These are phyloP conservation scores for Diplolepis rosae DNA, from an alignment of 2,888 invertebrate genomes.

Conservation along the genomic window DNA sequence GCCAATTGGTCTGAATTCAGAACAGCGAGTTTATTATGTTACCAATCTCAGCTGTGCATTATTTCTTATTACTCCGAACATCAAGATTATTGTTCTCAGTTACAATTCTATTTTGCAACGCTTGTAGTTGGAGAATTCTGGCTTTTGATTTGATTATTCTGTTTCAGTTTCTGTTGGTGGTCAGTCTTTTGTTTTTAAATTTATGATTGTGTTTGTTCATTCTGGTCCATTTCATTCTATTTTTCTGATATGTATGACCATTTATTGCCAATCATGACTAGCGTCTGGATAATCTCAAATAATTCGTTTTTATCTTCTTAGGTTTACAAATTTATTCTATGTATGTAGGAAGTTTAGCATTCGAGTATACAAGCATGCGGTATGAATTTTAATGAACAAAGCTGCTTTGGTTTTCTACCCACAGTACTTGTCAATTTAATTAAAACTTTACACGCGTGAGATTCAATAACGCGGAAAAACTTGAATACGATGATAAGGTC, in stretches of 20 bases:
- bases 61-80: neutral
- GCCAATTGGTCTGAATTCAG: constrained; percentile 58
- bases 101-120: too few species aligned
- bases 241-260: too few species aligned
- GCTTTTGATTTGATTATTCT: too few species aligned
- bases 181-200: too few species aligned
- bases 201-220: too few species aligned
- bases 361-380: neutral
- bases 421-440: neutral
- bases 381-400: neutral
- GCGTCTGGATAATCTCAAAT: neutral
- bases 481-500: neutral
- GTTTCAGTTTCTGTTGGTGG: too few species aligned
- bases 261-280: neutral
- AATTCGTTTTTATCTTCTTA: neutral
- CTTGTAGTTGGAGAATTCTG: too few species aligned
- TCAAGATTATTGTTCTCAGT: neutral
- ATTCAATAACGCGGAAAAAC: neutral
- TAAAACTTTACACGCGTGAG: neutral
- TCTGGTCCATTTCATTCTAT: too few species aligned
- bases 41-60: constrained; percentile 21
- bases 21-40: constrained; percentile 50
- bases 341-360: neutral
- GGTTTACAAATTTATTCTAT: neutral
- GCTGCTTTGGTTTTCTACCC: neutral